These are phyloP conservation scores for Erythrocercus mccallii DNA, from an alignment of 2,113 vertebrate genomes.

Conservation along the genomic window DNA sequence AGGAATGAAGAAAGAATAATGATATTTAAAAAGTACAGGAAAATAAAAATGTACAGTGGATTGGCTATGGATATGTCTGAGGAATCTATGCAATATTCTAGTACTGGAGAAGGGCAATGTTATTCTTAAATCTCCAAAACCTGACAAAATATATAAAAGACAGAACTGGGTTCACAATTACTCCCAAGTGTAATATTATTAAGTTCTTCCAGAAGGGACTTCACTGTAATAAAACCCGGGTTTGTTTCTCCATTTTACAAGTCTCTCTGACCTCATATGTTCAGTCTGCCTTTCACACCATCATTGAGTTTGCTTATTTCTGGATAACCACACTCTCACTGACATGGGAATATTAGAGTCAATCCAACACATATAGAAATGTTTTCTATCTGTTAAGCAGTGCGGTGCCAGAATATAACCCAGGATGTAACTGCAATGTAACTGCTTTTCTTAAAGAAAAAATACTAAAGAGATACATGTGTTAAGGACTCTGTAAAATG, in stretches of 20 bases:
- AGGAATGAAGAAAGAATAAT: neutral
- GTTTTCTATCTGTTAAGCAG: neutral
- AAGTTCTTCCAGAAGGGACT: conserved; percentile 16
- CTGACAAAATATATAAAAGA: conserved; percentile 4
- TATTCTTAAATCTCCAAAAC: neutral
- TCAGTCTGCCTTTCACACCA: neutral
- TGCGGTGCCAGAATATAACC: neutral
- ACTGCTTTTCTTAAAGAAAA: neutral
- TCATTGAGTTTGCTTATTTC: neutral
- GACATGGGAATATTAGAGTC: neutral
- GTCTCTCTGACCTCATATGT: neutral
- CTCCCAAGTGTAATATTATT: neutral
- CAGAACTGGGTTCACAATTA: neutral
- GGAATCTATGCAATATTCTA: neutral
- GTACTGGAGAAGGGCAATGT: neutral
- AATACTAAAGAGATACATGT: neutral
- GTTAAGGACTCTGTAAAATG: neutral
- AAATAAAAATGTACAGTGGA: neutral
- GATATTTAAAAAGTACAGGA: neutral
- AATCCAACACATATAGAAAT: neutral
- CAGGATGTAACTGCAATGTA: neutral
- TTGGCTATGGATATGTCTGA: neutral
- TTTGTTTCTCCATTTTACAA: neutral
- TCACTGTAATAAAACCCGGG: neutral
- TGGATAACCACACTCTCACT: neutral